These are phyloP conservation scores for Beris morrisii DNA, from an alignment of 2,888 invertebrate species.

Conservation along the genomic window DNA sequence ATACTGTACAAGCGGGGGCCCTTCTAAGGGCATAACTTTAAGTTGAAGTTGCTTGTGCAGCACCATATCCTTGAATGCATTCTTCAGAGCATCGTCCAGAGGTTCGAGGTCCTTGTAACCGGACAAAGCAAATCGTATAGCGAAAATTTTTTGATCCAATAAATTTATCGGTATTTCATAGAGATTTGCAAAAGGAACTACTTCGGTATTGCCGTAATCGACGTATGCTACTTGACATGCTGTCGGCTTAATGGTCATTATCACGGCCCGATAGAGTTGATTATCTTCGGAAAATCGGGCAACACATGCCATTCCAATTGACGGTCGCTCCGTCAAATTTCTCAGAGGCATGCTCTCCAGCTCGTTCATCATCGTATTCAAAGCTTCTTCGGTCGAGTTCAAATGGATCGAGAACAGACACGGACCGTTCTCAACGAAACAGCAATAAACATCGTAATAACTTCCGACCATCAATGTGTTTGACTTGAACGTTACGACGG, in stretches of 20 bases:
- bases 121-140: slow-evolving; percentile 72
- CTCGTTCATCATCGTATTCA: slow-evolving; percentile 71
- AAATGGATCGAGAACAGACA: slow-evolving; percentile 76
- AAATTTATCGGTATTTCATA: slow-evolving; percentile 75
- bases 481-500: slow-evolving; percentile 51
- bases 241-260: slow-evolving; percentile 70
- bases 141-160: slow-evolving; percentile 72
- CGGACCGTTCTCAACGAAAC: slow-evolving; percentile 79
- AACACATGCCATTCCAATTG: slow-evolving; percentile 76
- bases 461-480: slow-evolving; percentile 60
- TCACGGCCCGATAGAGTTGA: slow-evolving; percentile 73
- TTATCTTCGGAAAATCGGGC: slow-evolving; percentile 71
- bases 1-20: slow-evolving; percentile 72
- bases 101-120: slow-evolving; percentile 67
- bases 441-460: slow-evolving; percentile 70
- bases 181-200: slow-evolving; percentile 69
- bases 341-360: slow-evolving; percentile 67
- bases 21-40: slow-evolving; percentile 69
- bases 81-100: slow-evolving; percentile 64
- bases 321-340: slow-evolving; percentile 67
- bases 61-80: slow-evolving; percentile 71
- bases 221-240: slow-evolving; percentile 78
- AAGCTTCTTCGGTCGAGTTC: slow-evolving; percentile 61
- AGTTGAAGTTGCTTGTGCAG: slow-evolving; percentile 65
- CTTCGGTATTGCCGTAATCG: slow-evolving; percentile 78